Evolutionary conservation across 2,113 vertebrate species (phyloP), one percentile per base, ranked within the genome.

Genomic region (Gallinago paraguaiae): DNA sequence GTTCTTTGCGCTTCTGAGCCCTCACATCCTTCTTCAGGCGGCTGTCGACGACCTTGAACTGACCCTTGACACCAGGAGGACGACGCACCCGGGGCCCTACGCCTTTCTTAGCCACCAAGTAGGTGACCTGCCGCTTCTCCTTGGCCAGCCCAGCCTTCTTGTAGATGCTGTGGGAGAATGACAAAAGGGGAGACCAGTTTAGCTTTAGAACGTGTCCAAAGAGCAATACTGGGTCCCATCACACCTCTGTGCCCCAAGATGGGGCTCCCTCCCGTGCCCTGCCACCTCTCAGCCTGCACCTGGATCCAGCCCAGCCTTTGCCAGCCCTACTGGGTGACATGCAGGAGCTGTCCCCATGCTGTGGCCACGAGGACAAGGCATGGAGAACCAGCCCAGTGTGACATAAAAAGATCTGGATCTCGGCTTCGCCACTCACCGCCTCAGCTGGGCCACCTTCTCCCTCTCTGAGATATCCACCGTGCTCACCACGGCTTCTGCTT

Each of bases 71-170:
- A 0, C 99, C 99, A 0, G 98, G 96, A 7, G 99, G 99, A 17
- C 99, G 98, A 13, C 98, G 98, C 53, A 99, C 98, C 17, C 99
- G 99, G 50, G 88, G 98, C 3, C 99, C 99, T 0, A 98, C 97
- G 0, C 99, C 99, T 82, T 98, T 99, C 98, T 99, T 99, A 82
- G 98, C 97, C 93, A 99, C 98, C 30, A 99, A 75, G 4, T 99
- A 99, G 12, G 99, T 99, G 54, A 99, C 98, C 39, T 99, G 98
- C 65, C 98, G 97, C 91, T 99, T 99, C 97, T 99, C 99, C 96
- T 99, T 99, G 30, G 98, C 99, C 59, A 99, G 72, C 6, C 99
- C 99, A 0, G 99, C 99, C 97, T 99, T 99, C 98, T 99, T 99
- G 97, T 99, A 99, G 96, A 99, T 99, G 92, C 99, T 99, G 88